Evolutionary conservation across 2,888 invertebrate species (phyloP).

Genomic region (Frankliniella intonsa): DNA sequence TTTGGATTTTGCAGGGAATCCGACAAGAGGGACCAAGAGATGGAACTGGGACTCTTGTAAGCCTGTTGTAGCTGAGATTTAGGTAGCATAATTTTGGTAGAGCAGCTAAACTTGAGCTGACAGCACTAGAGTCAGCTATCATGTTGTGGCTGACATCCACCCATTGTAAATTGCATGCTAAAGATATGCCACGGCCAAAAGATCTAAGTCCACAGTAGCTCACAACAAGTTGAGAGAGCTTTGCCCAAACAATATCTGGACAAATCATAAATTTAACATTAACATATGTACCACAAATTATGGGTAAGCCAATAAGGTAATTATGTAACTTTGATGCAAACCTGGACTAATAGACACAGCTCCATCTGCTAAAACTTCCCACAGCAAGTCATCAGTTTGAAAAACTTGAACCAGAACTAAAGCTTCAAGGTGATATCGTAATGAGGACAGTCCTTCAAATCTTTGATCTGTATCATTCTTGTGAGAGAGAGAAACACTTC

Average conservation of each 20-base stretch:
- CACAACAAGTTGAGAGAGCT: neutral
- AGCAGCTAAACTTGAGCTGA: constrained; percentile 47
- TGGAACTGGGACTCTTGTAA: constrained; percentile 51
- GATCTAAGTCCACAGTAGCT: constrained; percentile 7
- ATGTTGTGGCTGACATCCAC: neutral
- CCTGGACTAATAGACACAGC: neutral
- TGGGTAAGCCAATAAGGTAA: neutral
- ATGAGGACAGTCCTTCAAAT: neutral
- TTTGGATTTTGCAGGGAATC: neutral
- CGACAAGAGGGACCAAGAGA: neutral
- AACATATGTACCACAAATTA: no score
- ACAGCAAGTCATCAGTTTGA: neutral
- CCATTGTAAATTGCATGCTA: constrained; percentile 16
- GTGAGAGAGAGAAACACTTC: neutral
- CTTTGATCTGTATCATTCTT: neutral
- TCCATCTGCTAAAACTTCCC: constrained; percentile 1
- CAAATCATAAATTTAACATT: neutral
- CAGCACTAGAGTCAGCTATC: neutral
- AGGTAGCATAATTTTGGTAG: constrained; percentile 59
- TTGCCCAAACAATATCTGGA: neutral
- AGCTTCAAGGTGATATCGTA: neutral
- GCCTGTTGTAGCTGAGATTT: constrained; percentile 60
- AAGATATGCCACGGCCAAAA: neutral
- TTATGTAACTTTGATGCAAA: neutral
- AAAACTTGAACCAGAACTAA: neutral